Base-by-base conservation (phyloP, 2,113 vertebrate species). In the Gadus macrocephalus region DNA sequence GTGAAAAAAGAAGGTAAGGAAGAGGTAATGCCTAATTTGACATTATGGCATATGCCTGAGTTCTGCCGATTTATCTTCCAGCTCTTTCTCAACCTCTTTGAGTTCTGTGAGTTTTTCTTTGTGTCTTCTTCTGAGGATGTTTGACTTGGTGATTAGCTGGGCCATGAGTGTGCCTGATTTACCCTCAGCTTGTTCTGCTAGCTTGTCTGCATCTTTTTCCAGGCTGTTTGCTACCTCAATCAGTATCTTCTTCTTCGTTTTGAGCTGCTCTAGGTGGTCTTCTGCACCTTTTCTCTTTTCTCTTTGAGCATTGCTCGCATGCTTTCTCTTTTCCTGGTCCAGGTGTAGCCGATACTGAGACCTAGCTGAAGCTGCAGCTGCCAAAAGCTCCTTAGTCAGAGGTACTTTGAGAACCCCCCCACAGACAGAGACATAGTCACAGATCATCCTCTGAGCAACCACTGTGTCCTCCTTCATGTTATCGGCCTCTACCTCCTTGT, bases 121-220 rank as follows among this genome's bases (percentile, higher is more conserved):
- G 28, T 27, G 61, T 53, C 64, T 14, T 42, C 67, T 76, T 19
- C 68, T 71, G 4, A 74, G 66, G 3, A 69, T 64, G n/a, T 74
- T 74, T 2, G 72, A 68, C 25, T 73, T 73, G 12, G 66, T 76
- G 56, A 76, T 76, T 5, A 71, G 59, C 59, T 71, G 64, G 64
- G 74, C 69, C 64, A 71, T 76, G 55, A 71, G 63, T 15, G 69
- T 67, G 3, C 74, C 74, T 25, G 59, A 61, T 71, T 71, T 76
- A 4, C 64, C 64, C 28, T 76, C 68, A 22, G 74, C 64, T 71
- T 71, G 64, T 19, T 73, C 69, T n/a, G 69, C 67, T 5, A 69
- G 60, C 35, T 69, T 64, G 66, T 74, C 66, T 49, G 72, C 60
- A 15, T 74, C 66, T 64, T 68, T 56, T 64, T 64, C 61, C 8